Conservation (phyloP, 2,113 vertebrate genomes). For the Trogon surrucura region DNA sequence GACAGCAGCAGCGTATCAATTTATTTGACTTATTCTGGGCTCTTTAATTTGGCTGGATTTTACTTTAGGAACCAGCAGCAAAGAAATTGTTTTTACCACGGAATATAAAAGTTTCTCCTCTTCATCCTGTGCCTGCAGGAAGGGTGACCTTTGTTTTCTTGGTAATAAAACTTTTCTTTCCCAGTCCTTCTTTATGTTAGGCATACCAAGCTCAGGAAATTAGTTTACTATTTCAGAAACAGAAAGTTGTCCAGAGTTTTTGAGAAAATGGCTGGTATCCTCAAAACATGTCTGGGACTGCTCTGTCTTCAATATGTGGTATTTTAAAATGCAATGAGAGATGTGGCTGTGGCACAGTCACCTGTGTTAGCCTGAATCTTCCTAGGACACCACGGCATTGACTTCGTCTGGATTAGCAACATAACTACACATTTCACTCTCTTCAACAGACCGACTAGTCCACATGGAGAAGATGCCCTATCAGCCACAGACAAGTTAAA, state of each 20-base stretch:
- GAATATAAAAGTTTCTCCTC: background rate
- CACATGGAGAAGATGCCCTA: background rate
- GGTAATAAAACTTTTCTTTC: conserved; percentile 9
- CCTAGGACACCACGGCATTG: background rate
- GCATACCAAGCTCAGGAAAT: background rate
- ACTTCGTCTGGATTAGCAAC: background rate
- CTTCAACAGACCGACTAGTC: background rate
- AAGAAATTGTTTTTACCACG: background rate
- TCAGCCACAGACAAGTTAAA: background rate
- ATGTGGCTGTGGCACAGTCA: background rate
- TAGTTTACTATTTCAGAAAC: background rate
- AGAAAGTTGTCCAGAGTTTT: background rate
- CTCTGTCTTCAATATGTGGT: background rate
- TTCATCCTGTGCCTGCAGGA: background rate
- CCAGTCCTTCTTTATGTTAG: background rate
- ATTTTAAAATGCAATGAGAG: conserved; percentile 1
- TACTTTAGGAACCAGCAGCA: background rate
- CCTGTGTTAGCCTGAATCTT: background rate
- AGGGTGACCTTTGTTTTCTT: background rate
- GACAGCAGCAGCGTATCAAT: background rate
- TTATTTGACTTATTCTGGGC: background rate
- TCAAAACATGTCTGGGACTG: background rate
- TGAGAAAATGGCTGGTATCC: background rate
- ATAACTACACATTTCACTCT: background rate
- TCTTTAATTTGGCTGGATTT: background rate